Evolutionary conservation across 2,113 vertebrate species (phyloP).

Genomic region (Maylandia zebra): DNA sequence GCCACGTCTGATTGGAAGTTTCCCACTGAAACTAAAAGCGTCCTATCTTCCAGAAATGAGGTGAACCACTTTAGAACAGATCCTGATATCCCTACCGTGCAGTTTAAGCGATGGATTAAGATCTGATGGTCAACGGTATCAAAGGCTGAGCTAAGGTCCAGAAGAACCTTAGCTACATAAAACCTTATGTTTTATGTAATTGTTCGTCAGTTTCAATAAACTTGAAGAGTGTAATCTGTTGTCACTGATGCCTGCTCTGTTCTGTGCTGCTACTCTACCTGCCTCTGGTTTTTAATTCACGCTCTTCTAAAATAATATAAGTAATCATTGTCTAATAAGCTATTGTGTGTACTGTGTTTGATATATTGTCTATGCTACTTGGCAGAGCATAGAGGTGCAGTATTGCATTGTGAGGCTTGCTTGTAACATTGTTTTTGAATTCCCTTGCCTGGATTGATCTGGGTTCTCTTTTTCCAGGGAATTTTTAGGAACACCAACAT

Average conservation of each 20-base stretch:
- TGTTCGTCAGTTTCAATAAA: neutral
- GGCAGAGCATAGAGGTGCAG: neutral
- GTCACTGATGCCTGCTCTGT: neutral
- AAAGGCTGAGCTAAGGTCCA: too few species aligned
- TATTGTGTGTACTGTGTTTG: neutral
- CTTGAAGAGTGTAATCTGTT: neutral
- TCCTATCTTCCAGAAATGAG: too few species aligned
- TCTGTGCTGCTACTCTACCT: neutral
- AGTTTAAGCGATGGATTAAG: too few species aligned
- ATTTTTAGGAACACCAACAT: neutral
- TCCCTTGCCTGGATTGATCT: neutral
- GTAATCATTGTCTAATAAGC: neutral
- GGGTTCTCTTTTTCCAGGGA: fast-evolving
- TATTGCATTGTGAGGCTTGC: neutral
- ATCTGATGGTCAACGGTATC: too few species aligned
- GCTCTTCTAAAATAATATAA: neutral
- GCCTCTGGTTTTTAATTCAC: neutral
- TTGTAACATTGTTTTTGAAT: neutral
- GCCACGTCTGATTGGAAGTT: too few species aligned
- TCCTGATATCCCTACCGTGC: too few species aligned
- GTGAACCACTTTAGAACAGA: too few species aligned
- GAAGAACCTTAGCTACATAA: too few species aligned
- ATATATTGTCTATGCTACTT: neutral
- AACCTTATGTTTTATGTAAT: fast-evolving
- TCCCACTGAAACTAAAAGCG: too few species aligned